Percentiles rank a stretch among this genome's conserved stretches.
These are phyloP conservation scores for Solea senegalensis DNA, from an alignment of 2,113 vertebrate species.

Conservation along the genomic window DNA sequence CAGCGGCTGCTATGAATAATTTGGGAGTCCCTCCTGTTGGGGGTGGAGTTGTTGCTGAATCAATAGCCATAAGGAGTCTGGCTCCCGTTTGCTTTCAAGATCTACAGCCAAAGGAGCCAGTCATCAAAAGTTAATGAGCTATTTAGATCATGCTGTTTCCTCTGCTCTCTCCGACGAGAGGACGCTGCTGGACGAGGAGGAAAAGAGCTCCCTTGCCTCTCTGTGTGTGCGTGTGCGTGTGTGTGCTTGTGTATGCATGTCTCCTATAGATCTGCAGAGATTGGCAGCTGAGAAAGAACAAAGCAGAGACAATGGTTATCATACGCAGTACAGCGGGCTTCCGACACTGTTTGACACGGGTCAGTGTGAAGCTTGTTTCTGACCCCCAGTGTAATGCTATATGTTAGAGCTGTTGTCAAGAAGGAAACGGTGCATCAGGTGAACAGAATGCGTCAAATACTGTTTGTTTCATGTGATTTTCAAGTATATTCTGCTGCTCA, in stretches of 20 bases:
- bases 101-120: slow-evolving; percentile 76
- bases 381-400: neutral
- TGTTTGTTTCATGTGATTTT: no score
- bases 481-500: no score
- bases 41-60: slow-evolving; percentile 56
- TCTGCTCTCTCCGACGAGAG: slow-evolving; percentile 59
- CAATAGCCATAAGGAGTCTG: slow-evolving; percentile 80
- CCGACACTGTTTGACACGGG: slow-evolving; percentile 47
- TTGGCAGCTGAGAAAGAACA: slow-evolving; percentile 53
- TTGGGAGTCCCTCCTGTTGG: slow-evolving; percentile 54
- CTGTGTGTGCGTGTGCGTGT: slow-evolving; percentile 6
- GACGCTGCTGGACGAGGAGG: slow-evolving; percentile 53
- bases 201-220: slow-evolving; percentile 12
- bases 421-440: neutral
- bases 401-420: neutral
- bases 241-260: slow-evolving; percentile 36
- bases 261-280: slow-evolving; percentile 54
- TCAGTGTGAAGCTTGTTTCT: slow-evolving; percentile 36
- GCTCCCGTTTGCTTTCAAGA: slow-evolving; percentile 78
- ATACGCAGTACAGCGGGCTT: slow-evolving; percentile 46
- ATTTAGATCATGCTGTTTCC: slow-evolving; percentile 79
- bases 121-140: slow-evolving; percentile 83
- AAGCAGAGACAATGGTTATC: slow-evolving; percentile 56
- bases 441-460: no score
- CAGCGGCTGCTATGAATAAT: slow-evolving; percentile 70